Conservation (phyloP, 1,140 invertebrate species). For the Helicoverpa armigera region DNA sequence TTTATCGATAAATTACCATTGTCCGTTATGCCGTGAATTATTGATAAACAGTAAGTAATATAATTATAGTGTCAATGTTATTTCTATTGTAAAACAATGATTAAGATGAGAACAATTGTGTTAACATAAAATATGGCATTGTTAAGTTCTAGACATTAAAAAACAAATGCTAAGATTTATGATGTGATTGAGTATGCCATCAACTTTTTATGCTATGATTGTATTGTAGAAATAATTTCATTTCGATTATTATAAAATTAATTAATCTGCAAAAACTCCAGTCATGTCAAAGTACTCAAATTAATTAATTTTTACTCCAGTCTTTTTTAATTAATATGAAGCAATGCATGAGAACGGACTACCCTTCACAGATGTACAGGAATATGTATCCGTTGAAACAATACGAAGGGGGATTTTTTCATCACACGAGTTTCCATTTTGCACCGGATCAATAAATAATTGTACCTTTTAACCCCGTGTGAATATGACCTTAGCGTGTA, state of each 20-base stretch:
- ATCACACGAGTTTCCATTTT: slow-evolving; percentile 58
- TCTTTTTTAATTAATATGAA: slow-evolving; percentile 36
- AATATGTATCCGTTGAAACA: slow-evolving; percentile 60
- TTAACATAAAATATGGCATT: not conserved
- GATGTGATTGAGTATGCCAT: slow-evolving; percentile 1
- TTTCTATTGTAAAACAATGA: not conserved
- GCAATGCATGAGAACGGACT: slow-evolving; percentile 35
- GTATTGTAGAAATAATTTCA: not conserved
- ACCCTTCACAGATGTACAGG: slow-evolving; percentile 45
- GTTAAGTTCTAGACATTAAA: slow-evolving; percentile 2
- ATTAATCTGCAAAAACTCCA: not conserved
- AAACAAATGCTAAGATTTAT: not conserved
- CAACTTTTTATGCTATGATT: not conserved
- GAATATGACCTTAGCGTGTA: slow-evolving; percentile 63
- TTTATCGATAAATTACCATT: not conserved
- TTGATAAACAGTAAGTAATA: not conserved
- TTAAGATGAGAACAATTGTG: slow-evolving; percentile 3
- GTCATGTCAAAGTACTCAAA: not conserved
- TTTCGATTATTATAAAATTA: not conserved
- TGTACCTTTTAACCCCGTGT: slow-evolving; percentile 64
- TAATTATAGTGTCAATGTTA: not conserved
- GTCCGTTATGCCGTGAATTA: not conserved
- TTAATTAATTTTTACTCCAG: not conserved
- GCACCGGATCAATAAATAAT: slow-evolving; percentile 76
- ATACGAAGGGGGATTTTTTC: slow-evolving; percentile 65